Evolutionary conservation across 1,140 invertebrate species (phyloP), one percentile per base, ranked within the genome.

Genomic region (Galleria mellonella): DNA sequence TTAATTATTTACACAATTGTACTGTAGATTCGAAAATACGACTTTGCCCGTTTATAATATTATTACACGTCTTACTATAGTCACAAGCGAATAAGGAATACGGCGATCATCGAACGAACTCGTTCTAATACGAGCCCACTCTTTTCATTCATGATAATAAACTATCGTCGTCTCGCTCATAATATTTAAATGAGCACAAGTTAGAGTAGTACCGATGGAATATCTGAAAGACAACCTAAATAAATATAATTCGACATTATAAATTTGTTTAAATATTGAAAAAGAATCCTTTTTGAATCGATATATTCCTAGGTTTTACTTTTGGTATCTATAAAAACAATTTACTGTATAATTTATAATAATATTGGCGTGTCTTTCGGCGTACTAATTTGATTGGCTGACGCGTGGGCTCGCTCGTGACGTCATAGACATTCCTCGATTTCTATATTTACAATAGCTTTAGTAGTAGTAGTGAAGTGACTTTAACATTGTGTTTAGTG

Each of bases 91-190:
- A 62, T 71, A 59, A 67, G 57, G 62, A 79, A 72, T 83, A 70
- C 61, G 58, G 47, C 51, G 46, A 32, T 49, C 63, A 55, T 66
- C 61, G 70, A 23, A 63, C 64, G 56, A 60, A 59, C 64, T 58
- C 62, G 65, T 53, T 66, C 64, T 57, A 54, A 62, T 55, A 70
- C 61, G 60, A 60, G 52, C 67, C 71, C 62, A 50, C 73, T 59
- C 70, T 71, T 68, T 83, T 82, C 77, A 84, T 84, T 81, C 76
- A 76, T 81, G 65, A 72, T 75, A 76, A 68, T 71, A 64, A 71
- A 73, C 43, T 75, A 41, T 57, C 68, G 78, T 72, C 67, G 56
- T 84, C 81, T 70, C 68, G 37, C 49, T 84, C 66, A 38, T 35
- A 31, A 53, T 46, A 51, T 32, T 40, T 35, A 42, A 62, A 48